Evolutionary conservation across 1,140 invertebrate genomes (phyloP).

Genomic region (Caerostris darwini): DNA sequence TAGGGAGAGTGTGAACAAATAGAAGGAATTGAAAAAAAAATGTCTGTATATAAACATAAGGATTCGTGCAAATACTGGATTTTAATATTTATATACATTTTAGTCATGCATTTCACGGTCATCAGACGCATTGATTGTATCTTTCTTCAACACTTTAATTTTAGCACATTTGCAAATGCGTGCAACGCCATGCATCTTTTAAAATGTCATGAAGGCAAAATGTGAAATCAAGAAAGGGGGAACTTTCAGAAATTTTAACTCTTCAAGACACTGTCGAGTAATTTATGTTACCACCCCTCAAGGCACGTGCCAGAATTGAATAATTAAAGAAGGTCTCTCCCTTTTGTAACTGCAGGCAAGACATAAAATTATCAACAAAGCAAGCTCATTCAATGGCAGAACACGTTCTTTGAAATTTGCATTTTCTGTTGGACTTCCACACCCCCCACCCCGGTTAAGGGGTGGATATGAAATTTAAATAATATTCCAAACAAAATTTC

Average conservation of each 20-base stretch:
- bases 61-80: too few species aligned
- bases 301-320: background rate
- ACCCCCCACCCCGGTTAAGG: background rate
- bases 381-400: slow-evolving; percentile 1
- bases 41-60: too few species aligned
- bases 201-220: slow-evolving; percentile 12
- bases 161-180: background rate
- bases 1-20: too few species aligned
- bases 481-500: slow-evolving; percentile 18
- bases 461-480: slow-evolving; percentile 7
- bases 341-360: slow-evolving; percentile 31
- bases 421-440: background rate
- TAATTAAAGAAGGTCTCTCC: slow-evolving; percentile 18
- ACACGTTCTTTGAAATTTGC: slow-evolving; percentile 10
- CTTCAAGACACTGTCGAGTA: slow-evolving; percentile 8
- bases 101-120: background rate
- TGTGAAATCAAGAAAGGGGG: background rate
- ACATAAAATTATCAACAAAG: slow-evolving; percentile 31
- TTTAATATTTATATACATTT: background rate
- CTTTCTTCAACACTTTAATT: background rate
- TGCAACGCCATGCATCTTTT: background rate
- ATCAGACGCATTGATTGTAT: background rate
- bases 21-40: too few species aligned
- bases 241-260: slow-evolving; percentile 28
- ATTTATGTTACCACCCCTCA: background rate